A percentile compares a stretch with the other conserved stretches of the same genome.
phyloP scores from a whole-genome alignment of 2,113 vertebrate genomes.

The Connochaetes taurinus region DNA sequence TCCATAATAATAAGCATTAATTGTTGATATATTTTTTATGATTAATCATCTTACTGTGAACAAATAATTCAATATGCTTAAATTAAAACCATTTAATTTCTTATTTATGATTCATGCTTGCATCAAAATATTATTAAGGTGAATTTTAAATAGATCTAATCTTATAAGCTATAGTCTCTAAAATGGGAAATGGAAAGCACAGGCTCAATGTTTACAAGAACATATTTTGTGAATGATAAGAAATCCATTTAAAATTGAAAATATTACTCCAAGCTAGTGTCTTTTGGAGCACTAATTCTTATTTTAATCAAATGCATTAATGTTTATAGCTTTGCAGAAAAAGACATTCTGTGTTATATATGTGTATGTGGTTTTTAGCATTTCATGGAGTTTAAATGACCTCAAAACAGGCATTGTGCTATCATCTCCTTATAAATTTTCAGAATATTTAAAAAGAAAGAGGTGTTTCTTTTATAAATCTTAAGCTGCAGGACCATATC shows the following conservation, averaged over 20 bases:
- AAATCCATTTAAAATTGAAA: constrained; percentile 57
- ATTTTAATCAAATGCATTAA: constrained; percentile 37
- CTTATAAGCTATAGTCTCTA: not conserved
- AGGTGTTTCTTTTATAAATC: not conserved
- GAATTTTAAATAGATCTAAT: constrained; percentile 38
- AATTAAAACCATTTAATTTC: constrained; percentile 23
- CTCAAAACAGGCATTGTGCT: not conserved
- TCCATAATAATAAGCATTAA: not conserved
- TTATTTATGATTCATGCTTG: not conserved
- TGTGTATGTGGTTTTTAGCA: not conserved
- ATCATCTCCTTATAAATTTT: constrained; percentile 37
- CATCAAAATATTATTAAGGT: constrained; percentile 25
- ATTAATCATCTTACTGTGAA: constrained; percentile 19
- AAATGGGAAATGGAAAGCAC: not conserved
- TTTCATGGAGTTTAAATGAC: not conserved
- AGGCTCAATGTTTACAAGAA: not conserved
- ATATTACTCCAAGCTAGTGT: not conserved
- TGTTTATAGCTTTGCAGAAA: constrained; percentile 27
- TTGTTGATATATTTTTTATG: not conserved
- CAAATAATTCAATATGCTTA: constrained; percentile 6
- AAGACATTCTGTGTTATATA: constrained; percentile 14
- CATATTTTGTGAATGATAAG: constrained; percentile 19
- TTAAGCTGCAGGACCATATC: not conserved
- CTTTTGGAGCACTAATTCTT: constrained; percentile 31
- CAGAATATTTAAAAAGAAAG: constrained; percentile 7